Evolutionary conservation across 2,113 vertebrate genomes (phyloP).

Genomic region (Rhegmatorhina hoffmannsi): DNA sequence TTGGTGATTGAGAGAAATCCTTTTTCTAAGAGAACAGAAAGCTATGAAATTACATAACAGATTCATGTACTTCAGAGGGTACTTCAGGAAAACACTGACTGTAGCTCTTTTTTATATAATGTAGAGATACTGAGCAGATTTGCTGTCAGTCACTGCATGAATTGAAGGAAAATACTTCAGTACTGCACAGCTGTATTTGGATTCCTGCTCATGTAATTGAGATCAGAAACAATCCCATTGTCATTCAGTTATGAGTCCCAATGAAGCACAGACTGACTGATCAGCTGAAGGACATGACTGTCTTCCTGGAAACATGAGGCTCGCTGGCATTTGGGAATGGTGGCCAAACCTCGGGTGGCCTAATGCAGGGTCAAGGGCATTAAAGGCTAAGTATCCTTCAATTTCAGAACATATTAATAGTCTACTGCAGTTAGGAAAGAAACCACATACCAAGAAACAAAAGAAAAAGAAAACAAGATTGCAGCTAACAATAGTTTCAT

Average conservation of each 20-base stretch:
- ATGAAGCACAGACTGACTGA: neutral
- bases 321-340: neutral
- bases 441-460: neutral
- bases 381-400: neutral
- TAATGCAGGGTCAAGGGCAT: neutral
- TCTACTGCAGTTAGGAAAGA: constrained; percentile 4
- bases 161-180: neutral
- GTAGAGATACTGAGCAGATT: neutral
- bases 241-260: neutral
- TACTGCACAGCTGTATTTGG: neutral
- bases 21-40: neutral
- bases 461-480: neutral
- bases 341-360: neutral
- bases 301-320: neutral
- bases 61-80: neutral
- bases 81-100: neutral
- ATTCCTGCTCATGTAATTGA: neutral
- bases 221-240: neutral
- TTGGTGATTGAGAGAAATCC: neutral
- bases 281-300: neutral
- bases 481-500: neutral
- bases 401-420: neutral
- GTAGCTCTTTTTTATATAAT: neutral
- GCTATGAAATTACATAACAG: neutral
- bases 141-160: neutral